These are phyloP conservation scores for Ciona savignyi DNA, from an alignment of 23 tunicate species.

Conservation along the genomic window DNA sequence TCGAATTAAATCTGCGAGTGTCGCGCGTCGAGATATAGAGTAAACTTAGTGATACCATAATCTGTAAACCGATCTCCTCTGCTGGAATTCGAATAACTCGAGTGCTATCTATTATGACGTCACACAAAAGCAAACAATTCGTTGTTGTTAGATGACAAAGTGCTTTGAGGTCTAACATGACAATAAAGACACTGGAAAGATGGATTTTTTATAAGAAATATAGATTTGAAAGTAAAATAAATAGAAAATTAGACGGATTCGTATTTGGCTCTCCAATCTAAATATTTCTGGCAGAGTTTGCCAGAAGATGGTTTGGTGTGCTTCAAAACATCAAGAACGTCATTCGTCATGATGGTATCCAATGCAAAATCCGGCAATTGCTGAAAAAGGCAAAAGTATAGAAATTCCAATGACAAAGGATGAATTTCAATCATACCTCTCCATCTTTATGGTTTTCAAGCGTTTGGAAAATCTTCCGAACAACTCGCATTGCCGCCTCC, in stretches of 20 bases:
- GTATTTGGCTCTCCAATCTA: constrained; percentile 81
- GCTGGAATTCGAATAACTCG: no score
- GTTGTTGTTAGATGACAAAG: no score
- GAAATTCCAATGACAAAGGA: not conserved
- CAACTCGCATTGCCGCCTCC: constrained; percentile 95
- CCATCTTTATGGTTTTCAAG: constrained; percentile 78
- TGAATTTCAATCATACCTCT: constrained; percentile 33
- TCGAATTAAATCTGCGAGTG: not conserved
- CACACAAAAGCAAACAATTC: no score
- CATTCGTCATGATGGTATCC: constrained; percentile 68
- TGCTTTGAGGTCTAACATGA: no score
- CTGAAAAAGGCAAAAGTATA: constrained; percentile 18
- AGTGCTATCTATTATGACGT: no score
- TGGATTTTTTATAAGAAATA: no score
- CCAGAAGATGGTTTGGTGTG: constrained; percentile 91
- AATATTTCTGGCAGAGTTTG: constrained; percentile 57
- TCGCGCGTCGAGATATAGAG: not conserved
- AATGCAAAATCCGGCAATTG: constrained; percentile 86
- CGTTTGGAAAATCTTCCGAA: constrained; percentile 76
- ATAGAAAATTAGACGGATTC: constrained; percentile 53
- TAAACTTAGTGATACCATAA: not conserved
- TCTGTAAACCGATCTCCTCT: not conserved
- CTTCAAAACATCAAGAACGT: constrained; percentile 75
- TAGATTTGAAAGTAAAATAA: not conserved
- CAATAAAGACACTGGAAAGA: not conserved